Conservation (phyloP, 2,797 vertebrate species). For the Hemitrygon akajei region DNA sequence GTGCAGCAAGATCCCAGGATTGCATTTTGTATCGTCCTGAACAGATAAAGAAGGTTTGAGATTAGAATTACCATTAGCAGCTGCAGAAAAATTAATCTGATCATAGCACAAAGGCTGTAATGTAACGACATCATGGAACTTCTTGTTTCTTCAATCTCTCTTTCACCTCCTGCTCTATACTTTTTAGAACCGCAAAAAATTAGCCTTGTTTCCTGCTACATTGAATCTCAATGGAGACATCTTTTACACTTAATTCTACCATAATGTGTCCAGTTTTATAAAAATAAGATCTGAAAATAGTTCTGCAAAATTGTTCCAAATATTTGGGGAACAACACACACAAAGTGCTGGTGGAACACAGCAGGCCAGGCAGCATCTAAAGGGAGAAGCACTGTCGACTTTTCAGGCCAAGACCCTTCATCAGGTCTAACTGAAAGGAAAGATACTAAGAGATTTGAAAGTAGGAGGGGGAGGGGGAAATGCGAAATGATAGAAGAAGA, state of each 20-base stretch:
- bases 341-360: too few relatives aligned
- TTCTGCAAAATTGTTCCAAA: neutral
- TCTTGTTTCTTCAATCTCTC: neutral
- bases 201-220: neutral
- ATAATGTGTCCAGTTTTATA: neutral
- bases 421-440: too few relatives aligned
- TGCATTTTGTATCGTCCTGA: conserved; percentile 75
- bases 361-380: too few relatives aligned
- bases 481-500: too few relatives aligned
- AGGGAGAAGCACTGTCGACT: too few relatives aligned
- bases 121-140: neutral
- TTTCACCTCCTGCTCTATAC: neutral
- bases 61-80: neutral
- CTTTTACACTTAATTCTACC: neutral
- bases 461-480: too few relatives aligned
- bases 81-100: neutral
- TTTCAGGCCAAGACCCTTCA: too few relatives aligned
- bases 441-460: too few relatives aligned
- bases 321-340: too few relatives aligned
- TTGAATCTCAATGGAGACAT: neutral
- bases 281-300: neutral
- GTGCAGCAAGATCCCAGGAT: conserved; percentile 61
- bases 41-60: conserved; percentile 37
- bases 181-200: neutral
- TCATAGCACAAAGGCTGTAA: neutral